Conservation (phyloP, 2,888 invertebrate species). For the Campoplex nolae region DNA sequence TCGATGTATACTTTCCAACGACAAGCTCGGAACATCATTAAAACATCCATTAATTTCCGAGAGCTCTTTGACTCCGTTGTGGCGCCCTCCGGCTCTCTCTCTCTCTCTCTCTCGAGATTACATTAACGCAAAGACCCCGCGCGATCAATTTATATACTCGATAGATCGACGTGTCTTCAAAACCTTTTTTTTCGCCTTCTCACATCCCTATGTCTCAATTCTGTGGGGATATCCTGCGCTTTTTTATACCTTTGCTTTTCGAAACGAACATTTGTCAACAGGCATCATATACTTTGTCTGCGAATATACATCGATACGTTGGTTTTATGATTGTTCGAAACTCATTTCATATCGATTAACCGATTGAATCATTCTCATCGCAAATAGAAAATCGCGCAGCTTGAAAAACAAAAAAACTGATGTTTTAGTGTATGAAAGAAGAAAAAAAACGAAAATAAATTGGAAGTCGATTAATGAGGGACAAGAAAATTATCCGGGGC, state of each 20-base stretch:
- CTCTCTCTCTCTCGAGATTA: conserved; percentile 51
- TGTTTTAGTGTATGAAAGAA: background rate
- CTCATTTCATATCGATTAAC: background rate
- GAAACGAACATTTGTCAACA: conserved; percentile 37
- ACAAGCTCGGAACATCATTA: conserved; percentile 39
- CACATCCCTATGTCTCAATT: conserved; percentile 15
- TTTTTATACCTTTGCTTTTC: conserved; percentile 25
- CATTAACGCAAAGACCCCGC: conserved; percentile 44
- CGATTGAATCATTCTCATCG: background rate
- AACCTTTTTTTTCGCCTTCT: conserved; percentile 14
- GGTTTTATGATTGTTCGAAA: too few relatives aligned
- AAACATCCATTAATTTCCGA: conserved; percentile 60
- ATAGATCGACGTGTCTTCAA: conserved; percentile 51
- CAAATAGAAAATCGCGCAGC: background rate
- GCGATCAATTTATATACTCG: conserved; percentile 61
- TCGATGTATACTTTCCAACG: background rate
- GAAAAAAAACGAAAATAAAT: background rate
- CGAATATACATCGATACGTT: too few relatives aligned
- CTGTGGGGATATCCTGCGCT: conserved; percentile 11
- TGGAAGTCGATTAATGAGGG: background rate
- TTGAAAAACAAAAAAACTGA: background rate
- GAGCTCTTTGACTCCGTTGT: conserved; percentile 42
- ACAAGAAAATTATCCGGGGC: background rate
- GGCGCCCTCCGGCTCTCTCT: conserved; percentile 34
- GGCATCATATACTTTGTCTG: background rate